Percentiles rank a stretch among this genome's conserved stretches.
These are phyloP conservation scores for Encarsia formosa DNA, from an alignment of 2,888 invertebrate species.

Conservation along the genomic window DNA sequence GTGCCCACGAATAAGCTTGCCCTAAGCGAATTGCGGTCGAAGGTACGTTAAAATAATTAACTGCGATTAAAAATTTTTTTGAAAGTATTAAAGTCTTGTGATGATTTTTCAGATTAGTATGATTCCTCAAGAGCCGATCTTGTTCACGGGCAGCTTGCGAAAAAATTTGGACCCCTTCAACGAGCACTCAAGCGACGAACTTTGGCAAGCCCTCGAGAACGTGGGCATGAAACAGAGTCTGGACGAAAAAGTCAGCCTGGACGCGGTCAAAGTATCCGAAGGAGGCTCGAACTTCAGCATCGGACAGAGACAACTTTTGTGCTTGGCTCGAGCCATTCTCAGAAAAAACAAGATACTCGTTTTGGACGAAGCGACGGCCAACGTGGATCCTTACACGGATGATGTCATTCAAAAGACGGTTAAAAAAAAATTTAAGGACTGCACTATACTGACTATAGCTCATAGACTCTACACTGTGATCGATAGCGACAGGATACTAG, in stretches of 20 bases:
- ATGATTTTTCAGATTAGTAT: constrained; percentile 55
- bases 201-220: constrained; percentile 58
- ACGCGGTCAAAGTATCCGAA: constrained; percentile 71
- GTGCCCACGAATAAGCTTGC: constrained; percentile 58
- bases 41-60: constrained; percentile 29
- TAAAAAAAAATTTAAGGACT: constrained; percentile 53
- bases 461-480: constrained; percentile 61
- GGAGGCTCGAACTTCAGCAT: constrained; percentile 81
- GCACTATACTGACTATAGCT: constrained; percentile 59
- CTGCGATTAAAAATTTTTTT: too few relatives aligned
- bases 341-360: constrained; percentile 80
- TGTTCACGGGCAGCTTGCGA: constrained; percentile 57
- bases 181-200: constrained; percentile 49
- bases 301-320: constrained; percentile 88
- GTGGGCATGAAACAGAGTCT: constrained; percentile 70
- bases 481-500: constrained; percentile 58
- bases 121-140: constrained; percentile 59
- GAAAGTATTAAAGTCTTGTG: too few relatives aligned
- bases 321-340: constrained; percentile 84
- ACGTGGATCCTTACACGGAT: constrained; percentile 80
- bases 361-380: constrained; percentile 89
- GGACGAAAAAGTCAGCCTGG: constrained; percentile 58
- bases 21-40: constrained; percentile 58
- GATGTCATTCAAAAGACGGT: constrained; percentile 57
- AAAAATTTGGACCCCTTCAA: constrained; percentile 67